These are phyloP conservation scores for Alouatta palliata DNA, from an alignment of 2,113 vertebrate species.

Conservation along the genomic window DNA sequence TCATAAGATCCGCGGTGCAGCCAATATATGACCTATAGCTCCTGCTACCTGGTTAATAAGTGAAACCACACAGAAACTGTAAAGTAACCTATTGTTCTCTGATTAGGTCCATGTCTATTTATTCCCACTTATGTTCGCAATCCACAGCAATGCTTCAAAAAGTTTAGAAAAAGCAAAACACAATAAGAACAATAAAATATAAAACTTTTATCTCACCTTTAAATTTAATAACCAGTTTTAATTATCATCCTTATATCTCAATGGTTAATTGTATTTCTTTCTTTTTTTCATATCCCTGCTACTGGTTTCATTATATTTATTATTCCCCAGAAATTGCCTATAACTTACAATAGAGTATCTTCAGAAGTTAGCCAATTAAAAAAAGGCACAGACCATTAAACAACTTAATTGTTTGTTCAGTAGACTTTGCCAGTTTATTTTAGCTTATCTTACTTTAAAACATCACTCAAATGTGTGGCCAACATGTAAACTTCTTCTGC, in stretches of 20 bases:
- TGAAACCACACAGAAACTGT: not conserved
- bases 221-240: conserved; percentile 50
- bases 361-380: conserved; percentile 66
- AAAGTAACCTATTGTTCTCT: not conserved
- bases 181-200: not conserved
- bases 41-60: not conserved
- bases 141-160: not conserved
- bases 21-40: not conserved
- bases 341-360: conserved; percentile 62
- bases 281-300: conserved; percentile 51
- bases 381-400: conserved; percentile 67
- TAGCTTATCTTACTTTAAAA: conserved; percentile 59
- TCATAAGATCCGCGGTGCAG: not conserved
- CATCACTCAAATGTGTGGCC: conserved; percentile 33
- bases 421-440: conserved; percentile 66
- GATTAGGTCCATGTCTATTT: not conserved
- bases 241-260: conserved; percentile 35
- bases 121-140: not conserved
- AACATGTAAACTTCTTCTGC: not conserved
- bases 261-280: conserved; percentile 63
- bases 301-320: conserved; percentile 62
- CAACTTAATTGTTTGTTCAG: conserved; percentile 73
- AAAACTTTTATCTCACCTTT: conserved; percentile 43
- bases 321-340: conserved; percentile 65
- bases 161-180: conserved; percentile 45